Conservation (phyloP, 2,797 vertebrate species). For the Mormyrops attenuatus region DNA sequence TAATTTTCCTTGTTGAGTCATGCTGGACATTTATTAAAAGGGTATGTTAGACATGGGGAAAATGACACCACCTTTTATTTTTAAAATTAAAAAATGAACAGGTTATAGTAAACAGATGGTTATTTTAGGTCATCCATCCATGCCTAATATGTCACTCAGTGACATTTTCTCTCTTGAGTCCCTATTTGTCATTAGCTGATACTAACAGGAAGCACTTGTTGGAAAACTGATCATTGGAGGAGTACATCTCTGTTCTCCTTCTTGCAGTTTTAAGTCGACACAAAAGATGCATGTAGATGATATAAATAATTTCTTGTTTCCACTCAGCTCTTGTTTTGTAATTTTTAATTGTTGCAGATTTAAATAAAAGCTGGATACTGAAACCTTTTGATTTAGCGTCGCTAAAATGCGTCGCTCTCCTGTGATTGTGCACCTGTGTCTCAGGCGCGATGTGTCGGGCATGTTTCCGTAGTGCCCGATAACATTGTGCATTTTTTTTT, state of each 20-base stretch:
- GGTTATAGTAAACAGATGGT: neutral
- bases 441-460: neutral
- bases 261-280: neutral
- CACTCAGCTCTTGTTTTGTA: neutral
- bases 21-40: neutral
- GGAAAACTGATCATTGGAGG: neutral
- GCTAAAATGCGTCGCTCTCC: neutral
- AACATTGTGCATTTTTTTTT: neutral
- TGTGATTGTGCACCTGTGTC: neutral
- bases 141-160: neutral
- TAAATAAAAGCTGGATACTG: neutral
- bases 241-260: neutral
- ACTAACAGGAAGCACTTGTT: neutral
- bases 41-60: neutral
- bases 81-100: neutral
- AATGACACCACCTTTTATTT: neutral
- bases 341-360: constrained; percentile 7
- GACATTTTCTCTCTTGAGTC: neutral
- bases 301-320: neutral
- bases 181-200: neutral
- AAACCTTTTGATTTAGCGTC: neutral
- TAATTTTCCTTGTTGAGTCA: neutral
- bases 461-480: too few species aligned
- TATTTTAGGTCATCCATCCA: neutral
- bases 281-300: neutral